Evolutionary conservation across 1,140 invertebrate genomes (phyloP).

Genomic region (Brachionus rotundiformis): DNA sequence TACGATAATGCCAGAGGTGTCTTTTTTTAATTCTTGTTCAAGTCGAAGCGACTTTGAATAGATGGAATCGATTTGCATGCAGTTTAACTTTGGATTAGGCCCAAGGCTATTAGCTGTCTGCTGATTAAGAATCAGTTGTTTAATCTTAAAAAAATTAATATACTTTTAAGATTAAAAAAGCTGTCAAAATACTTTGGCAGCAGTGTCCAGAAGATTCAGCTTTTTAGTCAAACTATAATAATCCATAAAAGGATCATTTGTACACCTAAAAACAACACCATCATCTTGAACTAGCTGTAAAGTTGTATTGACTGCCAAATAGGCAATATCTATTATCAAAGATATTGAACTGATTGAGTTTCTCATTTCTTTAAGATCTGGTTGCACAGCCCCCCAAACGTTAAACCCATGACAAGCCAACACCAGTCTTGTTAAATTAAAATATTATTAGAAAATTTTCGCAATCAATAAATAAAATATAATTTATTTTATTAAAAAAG

Average conservation of each 20-base stretch:
- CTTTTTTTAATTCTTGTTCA: slow-evolving; percentile 21
- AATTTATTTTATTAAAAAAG: too few species aligned
- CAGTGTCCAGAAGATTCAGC: slow-evolving; percentile 24
- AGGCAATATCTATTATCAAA: slow-evolving; percentile 23
- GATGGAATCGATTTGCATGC: slow-evolving; percentile 4
- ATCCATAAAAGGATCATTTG: slow-evolving; percentile 36
- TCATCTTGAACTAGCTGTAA: slow-evolving; percentile 24
- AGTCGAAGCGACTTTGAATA: slow-evolving; percentile 27
- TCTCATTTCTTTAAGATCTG: slow-evolving; percentile 34
- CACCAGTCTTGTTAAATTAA: background rate
- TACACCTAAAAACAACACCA: slow-evolving; percentile 21
- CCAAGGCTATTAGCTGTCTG: slow-evolving; percentile 42
- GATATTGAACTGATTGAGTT: slow-evolving; percentile 45
- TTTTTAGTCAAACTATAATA: slow-evolving; percentile 39
- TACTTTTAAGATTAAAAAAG: background rate
- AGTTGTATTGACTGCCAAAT: slow-evolving; percentile 41
- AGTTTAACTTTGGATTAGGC: slow-evolving; percentile 39
- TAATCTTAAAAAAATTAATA: background rate
- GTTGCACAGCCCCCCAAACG: slow-evolving; percentile 47
- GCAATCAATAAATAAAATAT: too few species aligned
- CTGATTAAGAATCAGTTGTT: slow-evolving; percentile 44
- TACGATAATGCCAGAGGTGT: background rate
- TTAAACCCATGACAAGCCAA: slow-evolving; percentile 43
- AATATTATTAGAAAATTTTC: too few species aligned
- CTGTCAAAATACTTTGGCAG: slow-evolving; percentile 19